Percentiles rank a stretch among this genome's conserved stretches.
Evolutionary conservation across 2,888 invertebrate species (phyloP).

Genomic region (Micoletzkya japonica): DNA sequence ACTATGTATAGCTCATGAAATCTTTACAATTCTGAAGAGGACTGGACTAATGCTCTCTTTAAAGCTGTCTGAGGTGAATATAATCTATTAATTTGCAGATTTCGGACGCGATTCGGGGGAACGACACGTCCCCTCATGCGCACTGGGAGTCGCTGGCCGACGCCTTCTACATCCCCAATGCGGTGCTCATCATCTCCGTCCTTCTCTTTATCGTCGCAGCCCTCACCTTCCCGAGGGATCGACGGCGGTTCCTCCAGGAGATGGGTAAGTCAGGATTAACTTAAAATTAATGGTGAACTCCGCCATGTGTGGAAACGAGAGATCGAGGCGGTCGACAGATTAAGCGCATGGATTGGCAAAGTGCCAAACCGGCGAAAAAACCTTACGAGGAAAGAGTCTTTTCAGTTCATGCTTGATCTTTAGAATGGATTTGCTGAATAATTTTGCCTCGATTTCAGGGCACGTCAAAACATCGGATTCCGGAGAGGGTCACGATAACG

Average conservation of each 20-base stretch:
- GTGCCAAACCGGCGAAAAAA: too few species aligned
- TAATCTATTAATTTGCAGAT: slow-evolving; percentile 33
- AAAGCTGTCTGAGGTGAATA: neutral
- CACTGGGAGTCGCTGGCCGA: slow-evolving; percentile 5
- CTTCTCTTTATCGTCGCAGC: slow-evolving; percentile 41
- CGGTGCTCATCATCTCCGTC: slow-evolving; percentile 41
- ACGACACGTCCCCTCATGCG: slow-evolving; percentile 31
- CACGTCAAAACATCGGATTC: too few species aligned
- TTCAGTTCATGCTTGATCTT: too few species aligned
- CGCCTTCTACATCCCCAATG: slow-evolving; percentile 41
- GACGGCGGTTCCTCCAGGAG: slow-evolving; percentile 37
- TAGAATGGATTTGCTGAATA: too few species aligned
- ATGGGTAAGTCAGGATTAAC: slow-evolving; percentile 38
- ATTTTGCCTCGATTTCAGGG: too few species aligned
- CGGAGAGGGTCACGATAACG: too few species aligned
- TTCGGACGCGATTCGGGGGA: slow-evolving; percentile 52
- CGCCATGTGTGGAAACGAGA: too few species aligned
- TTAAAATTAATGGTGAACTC: too few species aligned
- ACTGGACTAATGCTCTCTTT: neutral
- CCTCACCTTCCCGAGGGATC: slow-evolving; percentile 37
- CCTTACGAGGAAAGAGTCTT: too few species aligned
- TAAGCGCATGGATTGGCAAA: too few species aligned
- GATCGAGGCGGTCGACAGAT: too few species aligned
- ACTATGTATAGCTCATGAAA: neutral
- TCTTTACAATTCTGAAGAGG: neutral